Percentiles rank a stretch among this genome's conserved stretches.
Conservation (phyloP, 37 sponge, comb jelly and placozoan genomes). For the Ianthella basta region DNA sequence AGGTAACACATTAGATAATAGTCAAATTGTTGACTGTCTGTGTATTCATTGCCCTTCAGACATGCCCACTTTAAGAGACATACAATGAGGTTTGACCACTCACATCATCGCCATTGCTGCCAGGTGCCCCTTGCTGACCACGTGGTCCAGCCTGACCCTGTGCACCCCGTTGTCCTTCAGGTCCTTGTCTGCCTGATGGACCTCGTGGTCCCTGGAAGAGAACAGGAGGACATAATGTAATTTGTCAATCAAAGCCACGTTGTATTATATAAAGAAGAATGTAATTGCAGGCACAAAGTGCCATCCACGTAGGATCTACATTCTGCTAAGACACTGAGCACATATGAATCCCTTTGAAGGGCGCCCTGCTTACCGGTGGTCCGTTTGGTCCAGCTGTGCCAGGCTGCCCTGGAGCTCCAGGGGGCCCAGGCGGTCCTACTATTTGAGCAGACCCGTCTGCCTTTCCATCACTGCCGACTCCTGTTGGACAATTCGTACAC, state of each 20-base stretch:
- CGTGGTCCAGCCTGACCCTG: constrained; percentile 24
- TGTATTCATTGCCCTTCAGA: background rate
- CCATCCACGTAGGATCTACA: too few relatives aligned
- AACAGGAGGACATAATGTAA: background rate
- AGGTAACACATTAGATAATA: background rate
- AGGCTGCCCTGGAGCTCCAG: constrained; percentile 55
- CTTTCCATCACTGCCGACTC: constrained; percentile 7
- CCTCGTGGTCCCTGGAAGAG: constrained; percentile 44
- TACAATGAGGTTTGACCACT: background rate
- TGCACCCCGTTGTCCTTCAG: constrained; percentile 33
- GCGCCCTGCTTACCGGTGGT: constrained; percentile 60
- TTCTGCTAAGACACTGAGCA: too few relatives aligned
- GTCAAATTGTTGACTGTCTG: background rate
- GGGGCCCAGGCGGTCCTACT: constrained; percentile 55
- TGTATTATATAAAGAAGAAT: background rate
- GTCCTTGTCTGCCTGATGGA: constrained; percentile 42
- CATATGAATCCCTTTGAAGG: too few relatives aligned
- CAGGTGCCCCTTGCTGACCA: constrained; percentile 42
- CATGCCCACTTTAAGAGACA: background rate
- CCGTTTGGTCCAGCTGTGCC: constrained; percentile 58
- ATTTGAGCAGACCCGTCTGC: constrained; percentile 38
- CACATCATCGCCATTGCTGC: constrained; percentile 19
- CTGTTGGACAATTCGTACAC: background rate
- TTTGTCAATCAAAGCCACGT: background rate
- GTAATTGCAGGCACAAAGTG: too few relatives aligned